Base-by-base conservation (phyloP, 1,140 invertebrate species). In the Trichonephila clavata region DNA sequence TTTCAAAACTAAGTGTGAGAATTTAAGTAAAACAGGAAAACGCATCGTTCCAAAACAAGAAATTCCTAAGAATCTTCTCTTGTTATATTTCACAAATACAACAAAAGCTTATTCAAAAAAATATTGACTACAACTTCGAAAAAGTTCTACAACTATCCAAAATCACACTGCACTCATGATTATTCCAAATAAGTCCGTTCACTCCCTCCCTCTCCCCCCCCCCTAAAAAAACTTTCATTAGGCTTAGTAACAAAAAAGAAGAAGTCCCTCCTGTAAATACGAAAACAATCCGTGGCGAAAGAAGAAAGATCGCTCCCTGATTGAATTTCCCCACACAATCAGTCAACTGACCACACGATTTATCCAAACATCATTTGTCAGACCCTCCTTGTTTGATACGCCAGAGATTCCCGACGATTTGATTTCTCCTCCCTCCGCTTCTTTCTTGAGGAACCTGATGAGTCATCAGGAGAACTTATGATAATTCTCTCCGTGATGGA, bases 291-390 rank as follows among this genome's bases (percentile, higher is more conserved):
- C 60, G 20, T 1, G 4, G 14, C 39, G 27, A 65, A 87, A 8
- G 20, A 87, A 39, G 60, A 65, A 43, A 63, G 61, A 77, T 71
- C 63, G 39, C n/a, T 24, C 50, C 83, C n/a, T 86, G 83, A 86
- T 92, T 86, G 83, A 92, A 86, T 92, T 86, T 77, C 91, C 83
- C 65, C 91, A 92, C 83, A 21, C 91, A 92, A 92, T 92, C 91
- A 86, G 81, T 71, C 81, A 27, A 86, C 81, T 92, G 91, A 92
- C 91, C 91, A 81, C 91, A 39, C 91, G 84, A 86, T 83, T 92
- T 92, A 92, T 86, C 91, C 91, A 86, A 92, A 92, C 91, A 92
- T 81, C 91, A 77, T 92, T 92, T 92, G 91, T 92, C 91, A 92
- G n/a, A 8, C n/a, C 32, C 57, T 86, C 81, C 27, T 16, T 84